These are phyloP conservation scores for Triplophysa bombifrons DNA, from an alignment of 2,797 vertebrate species.

Conservation along the genomic window DNA sequence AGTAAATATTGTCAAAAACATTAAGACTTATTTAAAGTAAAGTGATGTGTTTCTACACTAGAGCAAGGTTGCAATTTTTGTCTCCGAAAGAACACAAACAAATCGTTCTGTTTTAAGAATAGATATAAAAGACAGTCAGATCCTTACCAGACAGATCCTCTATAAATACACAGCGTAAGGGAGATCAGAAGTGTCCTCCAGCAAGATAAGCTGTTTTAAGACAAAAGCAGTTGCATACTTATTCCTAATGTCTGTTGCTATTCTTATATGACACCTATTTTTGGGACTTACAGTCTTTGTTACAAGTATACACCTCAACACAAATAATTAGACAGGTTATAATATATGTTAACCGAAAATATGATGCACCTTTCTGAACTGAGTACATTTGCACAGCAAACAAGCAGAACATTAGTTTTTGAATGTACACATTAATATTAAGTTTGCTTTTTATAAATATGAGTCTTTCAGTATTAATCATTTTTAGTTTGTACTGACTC, in stretches of 20 bases:
- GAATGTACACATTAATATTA: too few species aligned
- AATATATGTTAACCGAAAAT: too few species aligned
- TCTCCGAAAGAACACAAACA: background rate
- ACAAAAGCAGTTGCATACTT: constrained; percentile 10
- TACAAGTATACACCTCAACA: background rate
- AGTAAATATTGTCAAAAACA: background rate
- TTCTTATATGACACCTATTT: too few species aligned
- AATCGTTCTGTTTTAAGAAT: constrained; percentile 9
- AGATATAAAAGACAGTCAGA: background rate
- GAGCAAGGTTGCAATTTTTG: background rate
- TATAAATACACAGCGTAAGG: constrained; percentile 10
- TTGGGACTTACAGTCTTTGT: too few species aligned
- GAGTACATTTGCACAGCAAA: too few species aligned
- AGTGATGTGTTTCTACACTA: background rate
- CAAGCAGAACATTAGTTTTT: too few species aligned
- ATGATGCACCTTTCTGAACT: too few species aligned
- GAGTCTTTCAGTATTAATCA: too few species aligned
- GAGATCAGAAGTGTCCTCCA: constrained; percentile 21
- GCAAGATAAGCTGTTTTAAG: constrained; percentile 32
- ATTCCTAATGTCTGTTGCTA: too few species aligned
- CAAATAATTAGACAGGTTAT: too few species aligned
- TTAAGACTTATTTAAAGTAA: background rate
- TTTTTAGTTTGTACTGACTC: too few species aligned
- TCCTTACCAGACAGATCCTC: background rate
- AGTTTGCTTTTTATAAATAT: too few species aligned